These are phyloP conservation scores for Paraplagusia blochii DNA, from an alignment of 2,113 vertebrate species.

Conservation along the genomic window DNA sequence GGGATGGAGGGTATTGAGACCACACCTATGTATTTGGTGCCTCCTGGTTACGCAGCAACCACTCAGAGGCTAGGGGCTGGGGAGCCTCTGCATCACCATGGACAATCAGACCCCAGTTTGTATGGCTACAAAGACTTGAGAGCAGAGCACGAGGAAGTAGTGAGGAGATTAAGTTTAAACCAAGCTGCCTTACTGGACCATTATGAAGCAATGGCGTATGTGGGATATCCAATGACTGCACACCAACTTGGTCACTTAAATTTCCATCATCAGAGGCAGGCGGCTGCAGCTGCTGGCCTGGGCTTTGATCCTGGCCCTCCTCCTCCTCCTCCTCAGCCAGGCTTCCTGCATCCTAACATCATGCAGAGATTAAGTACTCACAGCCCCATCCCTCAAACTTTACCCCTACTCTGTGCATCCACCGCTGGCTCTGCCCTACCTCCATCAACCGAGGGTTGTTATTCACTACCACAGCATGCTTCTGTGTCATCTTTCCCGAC, in stretches of 20 bases:
- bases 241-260: conserved; percentile 70
- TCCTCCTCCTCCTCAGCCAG: conserved; percentile 79
- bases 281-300: conserved; percentile 74
- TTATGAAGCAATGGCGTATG: conserved; percentile 76
- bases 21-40: conserved; percentile 68
- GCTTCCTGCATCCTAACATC: conserved; percentile 78
- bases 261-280: conserved; percentile 77
- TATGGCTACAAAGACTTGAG: conserved; percentile 82
- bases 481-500: conserved; percentile 82
- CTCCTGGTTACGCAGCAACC: conserved; percentile 74
- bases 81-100: conserved; percentile 81
- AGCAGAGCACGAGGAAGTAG: conserved; percentile 83
- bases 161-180: conserved; percentile 85
- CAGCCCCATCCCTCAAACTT: conserved; percentile 49
- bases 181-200: conserved; percentile 82
- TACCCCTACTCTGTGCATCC: conserved; percentile 46
- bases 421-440: conserved; percentile 21
- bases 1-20: conserved; percentile 69
- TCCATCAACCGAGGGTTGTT: conserved; percentile 58
- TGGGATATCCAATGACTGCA: conserved; percentile 70
- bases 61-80: conserved; percentile 80
- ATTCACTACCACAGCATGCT: conserved; percentile 77
- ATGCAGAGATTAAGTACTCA: conserved; percentile 65
- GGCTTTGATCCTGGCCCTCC: conserved; percentile 76
- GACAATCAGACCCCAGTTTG: conserved; percentile 73